Conservation (phyloP, 2,113 vertebrate genomes). For the Rafetus swinhoei region DNA sequence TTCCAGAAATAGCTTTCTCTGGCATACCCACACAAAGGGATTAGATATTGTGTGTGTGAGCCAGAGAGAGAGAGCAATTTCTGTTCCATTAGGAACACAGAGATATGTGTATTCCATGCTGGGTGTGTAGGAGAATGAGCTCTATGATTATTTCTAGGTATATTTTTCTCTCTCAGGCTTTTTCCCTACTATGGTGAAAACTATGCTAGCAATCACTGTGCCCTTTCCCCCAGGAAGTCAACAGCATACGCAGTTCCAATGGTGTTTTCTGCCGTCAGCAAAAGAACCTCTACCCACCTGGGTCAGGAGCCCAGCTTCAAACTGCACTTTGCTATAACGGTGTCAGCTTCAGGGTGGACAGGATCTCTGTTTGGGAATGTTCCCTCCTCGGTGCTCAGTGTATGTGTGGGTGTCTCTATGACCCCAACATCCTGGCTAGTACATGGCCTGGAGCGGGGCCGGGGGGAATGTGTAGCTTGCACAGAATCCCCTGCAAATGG, state of each 20-base stretch:
- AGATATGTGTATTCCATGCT: fast-evolving
- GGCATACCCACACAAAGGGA: constrained; percentile 67
- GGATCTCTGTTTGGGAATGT: fast-evolving
- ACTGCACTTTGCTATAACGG: neutral
- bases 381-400: neutral
- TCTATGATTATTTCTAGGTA: neutral
- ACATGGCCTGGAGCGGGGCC: neutral
- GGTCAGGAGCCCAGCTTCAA: neutral
- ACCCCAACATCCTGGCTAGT: neutral
- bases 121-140: neutral
- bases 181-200: neutral
- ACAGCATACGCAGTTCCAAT: neutral
- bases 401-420: fast-evolving
- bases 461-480: neutral
- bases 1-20: constrained; percentile 81
- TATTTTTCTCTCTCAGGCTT: neutral
- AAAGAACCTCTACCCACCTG: neutral
- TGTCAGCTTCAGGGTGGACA: neutral
- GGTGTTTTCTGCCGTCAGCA: fast-evolving
- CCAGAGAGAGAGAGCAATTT: neutral
- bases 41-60: constrained; percentile 6
- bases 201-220: neutral
- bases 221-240: neutral
- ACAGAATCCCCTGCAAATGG: neutral
- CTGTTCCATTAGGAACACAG: neutral